Percentiles rank a stretch among this genome's conserved stretches.
Conservation (phyloP, 2,113 vertebrate species). For the Cathartes aura region DNA sequence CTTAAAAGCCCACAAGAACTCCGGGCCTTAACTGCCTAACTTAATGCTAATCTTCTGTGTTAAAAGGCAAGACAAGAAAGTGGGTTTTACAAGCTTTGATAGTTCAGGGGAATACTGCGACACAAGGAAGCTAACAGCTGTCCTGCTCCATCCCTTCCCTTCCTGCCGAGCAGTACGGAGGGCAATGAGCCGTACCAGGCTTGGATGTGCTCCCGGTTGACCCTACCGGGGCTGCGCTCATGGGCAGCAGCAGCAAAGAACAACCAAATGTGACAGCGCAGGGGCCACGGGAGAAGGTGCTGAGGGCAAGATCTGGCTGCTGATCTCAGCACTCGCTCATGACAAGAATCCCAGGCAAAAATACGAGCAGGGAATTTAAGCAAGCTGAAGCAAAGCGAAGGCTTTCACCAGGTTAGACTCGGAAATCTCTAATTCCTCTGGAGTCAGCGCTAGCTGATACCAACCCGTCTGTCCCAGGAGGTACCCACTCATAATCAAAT, state of each 20-base stretch:
- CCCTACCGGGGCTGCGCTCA: background rate
- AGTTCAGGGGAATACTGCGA: background rate
- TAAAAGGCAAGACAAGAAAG: background rate
- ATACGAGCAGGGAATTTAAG: background rate
- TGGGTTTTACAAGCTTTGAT: accelerated
- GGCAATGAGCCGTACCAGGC: background rate
- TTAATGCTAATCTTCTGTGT: background rate
- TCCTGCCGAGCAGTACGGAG: background rate
- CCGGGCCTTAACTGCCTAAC: background rate
- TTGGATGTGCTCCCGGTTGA: background rate
- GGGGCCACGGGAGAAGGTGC: background rate
- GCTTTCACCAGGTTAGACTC: background rate
- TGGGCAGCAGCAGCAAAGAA: background rate
- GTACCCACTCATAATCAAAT: background rate
- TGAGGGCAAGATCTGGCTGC: background rate
- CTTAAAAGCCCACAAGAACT: background rate
- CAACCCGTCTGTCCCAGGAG: background rate
- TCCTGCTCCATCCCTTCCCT: background rate
- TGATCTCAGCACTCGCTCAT: background rate
- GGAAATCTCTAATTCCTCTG: background rate
- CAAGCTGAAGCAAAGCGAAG: background rate
- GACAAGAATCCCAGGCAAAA: background rate
- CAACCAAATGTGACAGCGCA: background rate
- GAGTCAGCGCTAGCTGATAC: background rate
- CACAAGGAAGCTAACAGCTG: background rate